phyloP scores from a whole-genome alignment of 2,797 vertebrate species.

The Siniperca scherzeri region DNA sequence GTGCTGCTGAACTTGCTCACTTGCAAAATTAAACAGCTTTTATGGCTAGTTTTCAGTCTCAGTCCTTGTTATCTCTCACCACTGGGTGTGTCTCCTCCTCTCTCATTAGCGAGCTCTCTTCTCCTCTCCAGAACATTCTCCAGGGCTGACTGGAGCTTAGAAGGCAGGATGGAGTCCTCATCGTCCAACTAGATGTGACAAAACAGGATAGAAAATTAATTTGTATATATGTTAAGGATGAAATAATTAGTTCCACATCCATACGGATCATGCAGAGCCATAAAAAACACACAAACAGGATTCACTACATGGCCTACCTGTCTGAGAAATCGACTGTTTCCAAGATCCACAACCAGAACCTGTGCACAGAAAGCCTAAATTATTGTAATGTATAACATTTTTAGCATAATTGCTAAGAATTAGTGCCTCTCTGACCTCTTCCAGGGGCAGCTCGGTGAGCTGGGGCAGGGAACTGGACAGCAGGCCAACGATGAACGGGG shows the following conservation, averaged over 20 bases:
- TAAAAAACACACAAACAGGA: neutral
- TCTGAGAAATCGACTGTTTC: conserved; percentile 90
- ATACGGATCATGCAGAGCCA: neutral
- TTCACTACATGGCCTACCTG: conserved; percentile 83
- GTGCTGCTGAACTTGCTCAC: neutral
- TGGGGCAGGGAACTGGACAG: conserved; percentile 93
- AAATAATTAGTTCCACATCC: neutral
- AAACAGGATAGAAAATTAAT: neutral
- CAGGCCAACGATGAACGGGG: conserved; percentile 95
- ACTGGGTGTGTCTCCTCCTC: conserved; percentile 83
- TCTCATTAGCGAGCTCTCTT: conserved; percentile 90
- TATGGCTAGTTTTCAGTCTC: neutral
- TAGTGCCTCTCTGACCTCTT: conserved; percentile 88
- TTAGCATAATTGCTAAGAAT: neutral
- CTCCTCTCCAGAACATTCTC: conserved; percentile 95
- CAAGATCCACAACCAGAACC: conserved; percentile 94
- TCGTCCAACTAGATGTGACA: conserved; percentile 91
- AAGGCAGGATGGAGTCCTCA: conserved; percentile 96
- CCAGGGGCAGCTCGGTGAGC: conserved; percentile 93
- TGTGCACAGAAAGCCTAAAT: conserved; percentile 54
- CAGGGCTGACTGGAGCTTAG: conserved; percentile 93
- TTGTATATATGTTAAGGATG: neutral
- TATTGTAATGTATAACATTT: neutral
- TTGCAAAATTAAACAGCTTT: neutral
- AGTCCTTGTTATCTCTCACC: conserved; percentile 70